phyloP scores from a whole-genome alignment of 2,888 invertebrate species.

The Chrysotoxum bicinctum region DNA sequence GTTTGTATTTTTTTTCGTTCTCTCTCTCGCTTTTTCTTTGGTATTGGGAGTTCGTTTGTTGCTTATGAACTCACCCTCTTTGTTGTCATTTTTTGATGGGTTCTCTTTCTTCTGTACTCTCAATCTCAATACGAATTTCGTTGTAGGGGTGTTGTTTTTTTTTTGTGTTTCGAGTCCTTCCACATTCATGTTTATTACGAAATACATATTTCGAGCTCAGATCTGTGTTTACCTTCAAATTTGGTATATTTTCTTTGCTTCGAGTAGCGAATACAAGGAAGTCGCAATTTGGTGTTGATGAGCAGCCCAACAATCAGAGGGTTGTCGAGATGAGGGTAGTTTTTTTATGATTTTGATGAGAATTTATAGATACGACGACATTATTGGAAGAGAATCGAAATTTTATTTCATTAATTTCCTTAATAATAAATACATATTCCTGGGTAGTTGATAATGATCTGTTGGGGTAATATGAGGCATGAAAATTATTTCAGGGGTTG shows the following conservation, averaged over 20 bases:
- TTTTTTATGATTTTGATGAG: neutral
- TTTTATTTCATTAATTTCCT: constrained; percentile 37
- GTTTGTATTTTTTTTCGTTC: constrained; percentile 1
- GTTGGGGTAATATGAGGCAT: constrained; percentile 10
- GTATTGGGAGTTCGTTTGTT: neutral
- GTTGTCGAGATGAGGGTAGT: neutral
- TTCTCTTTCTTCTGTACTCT: constrained; percentile 29
- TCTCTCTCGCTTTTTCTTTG: neutral
- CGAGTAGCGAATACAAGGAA: neutral
- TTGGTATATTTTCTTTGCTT: neutral
- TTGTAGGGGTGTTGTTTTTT: neutral
- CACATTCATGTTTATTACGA: constrained; percentile 4
- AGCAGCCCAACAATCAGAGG: neutral
- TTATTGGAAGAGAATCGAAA: constrained; percentile 9
- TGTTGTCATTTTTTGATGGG: constrained; percentile 3
- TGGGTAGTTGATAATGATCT: neutral
- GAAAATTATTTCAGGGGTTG: neutral
- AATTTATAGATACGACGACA: neutral
- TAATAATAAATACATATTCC: neutral
- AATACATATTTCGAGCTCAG: constrained; percentile 9
- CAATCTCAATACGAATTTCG: neutral
- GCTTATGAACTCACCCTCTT: constrained; percentile 10
- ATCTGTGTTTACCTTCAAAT: constrained; percentile 24
- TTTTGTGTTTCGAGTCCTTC: neutral
- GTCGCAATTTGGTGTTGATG: constrained; percentile 18